Percentiles rank a stretch among this genome's conserved stretches.
phyloP scores from a whole-genome alignment of 2,797 vertebrate genomes.

The Adelosebastes latens region DNA sequence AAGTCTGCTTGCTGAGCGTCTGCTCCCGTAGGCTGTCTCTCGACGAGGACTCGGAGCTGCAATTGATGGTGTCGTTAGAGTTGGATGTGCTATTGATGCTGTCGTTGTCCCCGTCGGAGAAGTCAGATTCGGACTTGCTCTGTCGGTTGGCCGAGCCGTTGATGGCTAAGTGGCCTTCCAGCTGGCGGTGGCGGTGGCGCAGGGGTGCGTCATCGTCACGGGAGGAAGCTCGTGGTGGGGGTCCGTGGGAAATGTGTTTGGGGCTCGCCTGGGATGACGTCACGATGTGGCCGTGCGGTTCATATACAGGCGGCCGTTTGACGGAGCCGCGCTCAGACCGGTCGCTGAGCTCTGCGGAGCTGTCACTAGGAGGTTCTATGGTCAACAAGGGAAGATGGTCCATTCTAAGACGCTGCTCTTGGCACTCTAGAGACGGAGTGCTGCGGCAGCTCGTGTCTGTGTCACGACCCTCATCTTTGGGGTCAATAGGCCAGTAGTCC shows the following conservation, averaged over 20 bases:
- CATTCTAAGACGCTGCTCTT: constrained; percentile 88
- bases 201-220: constrained; percentile 89
- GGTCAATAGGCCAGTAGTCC: constrained; percentile 93
- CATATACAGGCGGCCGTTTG: constrained; percentile 87
- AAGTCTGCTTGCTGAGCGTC: constrained; percentile 96
- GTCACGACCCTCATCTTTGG: constrained; percentile 91
- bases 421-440: constrained; percentile 90
- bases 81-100: constrained; percentile 99
- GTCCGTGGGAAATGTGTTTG: constrained; percentile 89
- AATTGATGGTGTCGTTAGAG: constrained; percentile 99
- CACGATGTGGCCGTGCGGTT: constrained; percentile 82
- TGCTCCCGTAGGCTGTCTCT: constrained; percentile 95
- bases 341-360: constrained; percentile 92
- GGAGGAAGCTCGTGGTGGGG: constrained; percentile 85
- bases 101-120: constrained; percentile 97
- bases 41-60: constrained; percentile 96
- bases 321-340: constrained; percentile 89
- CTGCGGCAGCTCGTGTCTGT: constrained; percentile 93
- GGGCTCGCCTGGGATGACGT: constrained; percentile 87
- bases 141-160: constrained; percentile 94
- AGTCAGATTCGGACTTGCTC: constrained; percentile 96
- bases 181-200: constrained; percentile 87
- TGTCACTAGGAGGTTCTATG: constrained; percentile 94
- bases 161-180: constrained; percentile 92
- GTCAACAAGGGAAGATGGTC: constrained; percentile 93